Percentiles rank a stretch among this genome's conserved stretches.
Evolutionary conservation across 2,113 vertebrate genomes (phyloP).

Genomic region (Sapajus apella): DNA sequence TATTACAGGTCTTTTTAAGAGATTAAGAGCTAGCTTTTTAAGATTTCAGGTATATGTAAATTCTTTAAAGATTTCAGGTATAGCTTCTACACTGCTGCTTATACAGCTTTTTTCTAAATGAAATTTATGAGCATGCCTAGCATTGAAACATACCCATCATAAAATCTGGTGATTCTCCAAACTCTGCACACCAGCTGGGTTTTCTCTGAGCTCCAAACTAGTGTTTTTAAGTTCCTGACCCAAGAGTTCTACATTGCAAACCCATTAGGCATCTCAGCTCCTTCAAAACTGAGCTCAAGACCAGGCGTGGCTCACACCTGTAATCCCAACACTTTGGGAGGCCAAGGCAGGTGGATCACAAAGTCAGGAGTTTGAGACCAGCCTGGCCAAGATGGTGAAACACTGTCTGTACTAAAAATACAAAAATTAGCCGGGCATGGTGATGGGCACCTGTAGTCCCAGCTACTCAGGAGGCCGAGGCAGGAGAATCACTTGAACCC

Average conservation of each 20-base stretch:
- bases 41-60: too few relatives aligned
- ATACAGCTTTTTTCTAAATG: constrained; percentile 9
- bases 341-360: too few relatives aligned
- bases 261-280: not conserved
- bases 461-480: too few relatives aligned
- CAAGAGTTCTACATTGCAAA: not conserved
- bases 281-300: not conserved
- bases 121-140: not conserved
- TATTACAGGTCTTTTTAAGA: constrained; percentile 11
- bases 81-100: not conserved
- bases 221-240: not conserved
- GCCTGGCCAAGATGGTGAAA: too few relatives aligned
- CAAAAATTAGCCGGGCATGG: too few relatives aligned
- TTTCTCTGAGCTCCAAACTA: not conserved
- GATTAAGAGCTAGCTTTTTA: not conserved
- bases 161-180: not conserved
- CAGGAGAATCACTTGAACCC: too few relatives aligned
- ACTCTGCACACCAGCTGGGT: not conserved
- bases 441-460: too few relatives aligned
- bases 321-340: too few relatives aligned
- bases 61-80: not conserved
- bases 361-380: too few relatives aligned
- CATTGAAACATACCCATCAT: not conserved
- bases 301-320: too few relatives aligned
- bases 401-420: too few relatives aligned